Evolutionary conservation across 1,140 invertebrate species (phyloP), one percentile per base, ranked within the genome.

Genomic region (Sitobion miscanthi): DNA sequence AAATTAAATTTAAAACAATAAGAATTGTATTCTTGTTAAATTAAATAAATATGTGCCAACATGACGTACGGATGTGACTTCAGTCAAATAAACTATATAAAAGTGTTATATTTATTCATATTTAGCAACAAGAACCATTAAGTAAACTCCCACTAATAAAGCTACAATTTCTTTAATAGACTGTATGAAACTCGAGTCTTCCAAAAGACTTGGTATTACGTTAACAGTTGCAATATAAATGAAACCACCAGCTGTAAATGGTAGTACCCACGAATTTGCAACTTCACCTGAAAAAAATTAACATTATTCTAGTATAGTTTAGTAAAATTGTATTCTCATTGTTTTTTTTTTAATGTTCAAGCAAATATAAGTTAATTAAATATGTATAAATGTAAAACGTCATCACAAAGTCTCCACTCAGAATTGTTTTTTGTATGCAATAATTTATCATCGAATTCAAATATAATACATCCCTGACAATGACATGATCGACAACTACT

Each of bases 171-270:
- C 98, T 95, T 97, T 97, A 3, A 99, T 95, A 90, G 97, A 98
- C 95, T 99, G 98, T 95, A 96, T 96, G 94, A 98, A 96, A 95
- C 97, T 98, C 38, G 97, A 97, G 94, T 98, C 97, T 95, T 97
- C 96, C 93, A 99, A 96, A 47, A 99, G 96, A 95, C 99, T 98
- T 89, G 99, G 99, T 95, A 99, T 99, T 5, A 99, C 98, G 91
- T 98, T 99, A 1, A 99, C 99, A 49, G 98, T 98, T 30, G 99
- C 99, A 94, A 99, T 99, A 95, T 99, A 99, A 95, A 99, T 99
- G 95, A 99, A 99, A 38, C 99, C 99, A 93, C 99, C 99, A 93
- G 99, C 99, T 77, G 99, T 99, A 95, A 99, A 99, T 57, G 99
- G 98, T 88, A 99, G 96, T 94, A 99, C 98, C 96, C 98, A 98